A percentile compares a stretch with the other conserved stretches of the same genome.
phyloP scores from a whole-genome alignment of 2,113 vertebrate genomes.

The Irena cyanogastra region DNA sequence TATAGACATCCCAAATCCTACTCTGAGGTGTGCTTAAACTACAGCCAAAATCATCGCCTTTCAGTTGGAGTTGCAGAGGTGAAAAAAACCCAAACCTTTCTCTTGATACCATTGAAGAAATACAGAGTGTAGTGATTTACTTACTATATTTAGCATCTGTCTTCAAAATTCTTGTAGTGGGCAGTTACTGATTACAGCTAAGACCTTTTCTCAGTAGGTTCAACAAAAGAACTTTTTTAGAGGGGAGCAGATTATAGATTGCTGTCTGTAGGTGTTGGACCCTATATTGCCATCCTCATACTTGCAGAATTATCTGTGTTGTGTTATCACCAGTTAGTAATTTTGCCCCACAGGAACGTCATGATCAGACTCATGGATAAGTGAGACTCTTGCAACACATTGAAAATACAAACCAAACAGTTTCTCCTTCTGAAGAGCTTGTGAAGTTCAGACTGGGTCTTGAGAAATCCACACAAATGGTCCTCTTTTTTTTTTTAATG shows the following conservation, averaged over 20 bases:
- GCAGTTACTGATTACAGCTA: background rate
- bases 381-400: background rate
- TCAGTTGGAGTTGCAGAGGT: background rate
- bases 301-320: background rate
- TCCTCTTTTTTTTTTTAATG: background rate
- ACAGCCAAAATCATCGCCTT: background rate
- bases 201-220: background rate
- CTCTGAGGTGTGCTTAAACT: background rate
- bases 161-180: background rate
- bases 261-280: background rate
- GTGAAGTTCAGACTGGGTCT: slow-evolving; percentile 1
- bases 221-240: background rate
- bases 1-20: slow-evolving; percentile 29
- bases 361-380: background rate
- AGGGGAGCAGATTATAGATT: background rate
- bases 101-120: background rate
- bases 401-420: slow-evolving; percentile 18
- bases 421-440: slow-evolving; percentile 39
- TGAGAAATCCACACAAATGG: slow-evolving; percentile 36
- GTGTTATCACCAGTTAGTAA: background rate
- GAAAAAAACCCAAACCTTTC: background rate
- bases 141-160: background rate
- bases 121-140: background rate
- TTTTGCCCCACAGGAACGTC: background rate
- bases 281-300: background rate